Conservation (phyloP, 1,140 invertebrate genomes). For the Aricia agestis region DNA sequence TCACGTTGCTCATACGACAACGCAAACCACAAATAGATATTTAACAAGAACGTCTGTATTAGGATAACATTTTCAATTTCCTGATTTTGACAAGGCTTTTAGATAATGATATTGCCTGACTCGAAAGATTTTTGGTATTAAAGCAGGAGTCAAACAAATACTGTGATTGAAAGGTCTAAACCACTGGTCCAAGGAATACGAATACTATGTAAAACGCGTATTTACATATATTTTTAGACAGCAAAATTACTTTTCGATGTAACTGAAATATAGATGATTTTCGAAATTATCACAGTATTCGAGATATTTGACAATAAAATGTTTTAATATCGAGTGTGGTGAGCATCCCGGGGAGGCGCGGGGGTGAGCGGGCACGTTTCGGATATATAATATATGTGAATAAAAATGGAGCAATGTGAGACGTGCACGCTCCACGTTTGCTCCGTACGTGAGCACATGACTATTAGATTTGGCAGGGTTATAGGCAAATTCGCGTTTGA, state of each 20-base stretch:
- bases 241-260: too few species aligned
- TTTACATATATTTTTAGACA: too few species aligned
- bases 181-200: too few species aligned
- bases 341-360: not conserved
- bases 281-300: not conserved
- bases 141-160: too few species aligned
- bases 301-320: not conserved
- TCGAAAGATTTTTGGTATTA: too few species aligned
- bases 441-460: not conserved
- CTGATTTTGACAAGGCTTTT: not conserved
- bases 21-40: not conserved
- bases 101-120: too few species aligned
- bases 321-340: not conserved
- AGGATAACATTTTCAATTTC: not conserved
- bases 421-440: not conserved
- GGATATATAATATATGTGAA: not conserved
- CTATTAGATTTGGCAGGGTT: not conserved
- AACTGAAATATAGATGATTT: too few species aligned
- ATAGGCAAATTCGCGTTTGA: not conserved
- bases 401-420: not conserved
- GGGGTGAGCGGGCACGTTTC: not conserved
- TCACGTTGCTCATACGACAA: not conserved
- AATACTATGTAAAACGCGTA: too few species aligned
- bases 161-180: too few species aligned
- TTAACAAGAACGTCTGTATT: not conserved